These are phyloP conservation scores for Chromis chromis DNA, from an alignment of 2,797 vertebrate genomes.

Conservation along the genomic window DNA sequence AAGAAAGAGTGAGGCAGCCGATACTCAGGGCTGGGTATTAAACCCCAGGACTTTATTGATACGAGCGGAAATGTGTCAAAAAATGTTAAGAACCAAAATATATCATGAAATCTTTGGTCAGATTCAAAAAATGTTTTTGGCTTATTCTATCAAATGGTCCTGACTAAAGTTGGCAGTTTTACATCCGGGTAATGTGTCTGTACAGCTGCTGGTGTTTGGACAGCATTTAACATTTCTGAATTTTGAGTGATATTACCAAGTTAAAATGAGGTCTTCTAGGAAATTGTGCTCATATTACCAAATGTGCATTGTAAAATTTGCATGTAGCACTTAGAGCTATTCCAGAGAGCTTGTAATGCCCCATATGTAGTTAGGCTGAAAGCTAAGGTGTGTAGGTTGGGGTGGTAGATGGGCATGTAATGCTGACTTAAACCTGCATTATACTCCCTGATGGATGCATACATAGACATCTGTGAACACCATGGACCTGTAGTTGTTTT, in stretches of 20 bases:
- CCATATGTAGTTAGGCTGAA: background rate
- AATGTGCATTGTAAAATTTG: background rate
- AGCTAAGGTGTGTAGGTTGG: background rate
- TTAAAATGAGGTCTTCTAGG: constrained; percentile 1
- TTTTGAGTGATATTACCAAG: constrained; percentile 1
- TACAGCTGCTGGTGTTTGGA: background rate
- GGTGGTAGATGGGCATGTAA: background rate
- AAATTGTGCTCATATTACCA: background rate
- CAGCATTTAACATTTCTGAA: background rate
- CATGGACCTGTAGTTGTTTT: too few species aligned
- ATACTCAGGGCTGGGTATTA: constrained; percentile 22
- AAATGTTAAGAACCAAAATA: background rate
- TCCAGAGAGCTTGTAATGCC: background rate
- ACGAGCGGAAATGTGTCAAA: background rate
- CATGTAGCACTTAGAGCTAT: background rate
- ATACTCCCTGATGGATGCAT: too few species aligned
- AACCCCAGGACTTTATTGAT: background rate
- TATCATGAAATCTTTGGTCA: background rate
- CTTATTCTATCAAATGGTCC: background rate
- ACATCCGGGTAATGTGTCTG: background rate
- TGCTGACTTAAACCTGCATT: too few species aligned
- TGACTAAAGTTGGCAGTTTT: background rate
- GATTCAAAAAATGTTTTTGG: background rate
- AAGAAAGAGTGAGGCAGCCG: constrained; percentile 43
- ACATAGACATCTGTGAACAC: too few species aligned